These are phyloP conservation scores for Daubentonia madagascariensis DNA, from an alignment of 2,113 vertebrate species.

Conservation along the genomic window DNA sequence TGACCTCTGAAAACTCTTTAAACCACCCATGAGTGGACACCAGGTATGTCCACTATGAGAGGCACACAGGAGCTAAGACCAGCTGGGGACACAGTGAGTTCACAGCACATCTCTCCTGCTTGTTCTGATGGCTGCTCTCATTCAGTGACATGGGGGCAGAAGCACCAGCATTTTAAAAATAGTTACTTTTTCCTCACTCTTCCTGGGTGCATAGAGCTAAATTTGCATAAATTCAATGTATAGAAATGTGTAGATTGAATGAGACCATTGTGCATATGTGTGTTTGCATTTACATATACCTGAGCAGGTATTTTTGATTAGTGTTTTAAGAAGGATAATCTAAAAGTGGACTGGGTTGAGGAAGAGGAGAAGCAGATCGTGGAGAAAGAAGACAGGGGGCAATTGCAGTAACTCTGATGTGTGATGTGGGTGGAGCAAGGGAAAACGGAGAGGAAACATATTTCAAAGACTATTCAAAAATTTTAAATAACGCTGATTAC, in stretches of 20 bases:
- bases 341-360: not conserved
- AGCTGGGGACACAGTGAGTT: accelerated
- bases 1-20: not conserved
- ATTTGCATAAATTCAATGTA: not conserved
- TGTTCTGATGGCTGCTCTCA: not conserved
- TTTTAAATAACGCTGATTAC: not conserved
- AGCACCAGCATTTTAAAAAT: not conserved
- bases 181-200: not conserved
- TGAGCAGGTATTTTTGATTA: not conserved
- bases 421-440: no score
- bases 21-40: not conserved
- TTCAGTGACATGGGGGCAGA: not conserved
- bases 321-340: not conserved
- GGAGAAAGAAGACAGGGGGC: not conserved
- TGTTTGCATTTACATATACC: not conserved
- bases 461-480: not conserved
- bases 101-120: accelerated
- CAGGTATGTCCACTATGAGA: not conserved
- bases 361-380: not conserved
- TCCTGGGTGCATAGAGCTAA: not conserved
- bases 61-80: not conserved
- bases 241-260: not conserved
- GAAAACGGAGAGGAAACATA: not conserved
- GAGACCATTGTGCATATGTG: not conserved
- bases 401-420: not conserved